Evolutionary conservation across 1,140 invertebrate species (phyloP), one percentile per base, ranked within the genome.

Genomic region (Drosophila sp.): DNA sequence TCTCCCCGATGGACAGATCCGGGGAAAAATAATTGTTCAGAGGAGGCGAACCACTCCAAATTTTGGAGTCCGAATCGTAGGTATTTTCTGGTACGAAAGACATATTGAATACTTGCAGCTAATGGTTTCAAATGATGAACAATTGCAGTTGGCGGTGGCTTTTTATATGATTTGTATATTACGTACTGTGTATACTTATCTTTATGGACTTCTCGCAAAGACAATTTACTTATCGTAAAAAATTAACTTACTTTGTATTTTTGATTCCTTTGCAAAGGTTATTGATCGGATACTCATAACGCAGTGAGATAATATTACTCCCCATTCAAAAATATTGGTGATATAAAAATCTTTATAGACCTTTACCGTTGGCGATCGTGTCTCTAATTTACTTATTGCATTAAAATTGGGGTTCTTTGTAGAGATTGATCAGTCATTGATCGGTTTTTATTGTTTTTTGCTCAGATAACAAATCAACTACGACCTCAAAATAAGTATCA

Each of bases 1-100:
- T 60, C 29, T 60, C 73, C 1, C 76, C 76, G 3, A 75, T 25
- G 7, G 67, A 78, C 23, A 60, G 30, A 23, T 78, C 55, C 7
- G 47, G 25, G 17, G 44, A 33, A 27, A 66, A 75, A 5, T 38
- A 44, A 4, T 11, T 4, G 1, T 8, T 3, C 29, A n/a, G 11
- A 3, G 56, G 23, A 1, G 50, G 41, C 0, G 41, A 11, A 47
- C 57, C 44, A 10, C 25, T 40, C 72, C 72, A 77, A 8, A 70
- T 57, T 25, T 70, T 75, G 0, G 2, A n/a, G 0, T 60, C 29
- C 2, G 23, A 5, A 69, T 76, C 61, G 35, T 64, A 76, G 32
- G 10, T 55, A 5, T 11, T 69, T 30, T 44, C 35, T 32, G 66
- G 60, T n/a, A 27, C 0, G 30, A 40, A 69, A 23, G 60, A n/a